These are phyloP conservation scores for Tamias sibiricus DNA, from an alignment of 2,113 vertebrate species.

Conservation along the genomic window DNA sequence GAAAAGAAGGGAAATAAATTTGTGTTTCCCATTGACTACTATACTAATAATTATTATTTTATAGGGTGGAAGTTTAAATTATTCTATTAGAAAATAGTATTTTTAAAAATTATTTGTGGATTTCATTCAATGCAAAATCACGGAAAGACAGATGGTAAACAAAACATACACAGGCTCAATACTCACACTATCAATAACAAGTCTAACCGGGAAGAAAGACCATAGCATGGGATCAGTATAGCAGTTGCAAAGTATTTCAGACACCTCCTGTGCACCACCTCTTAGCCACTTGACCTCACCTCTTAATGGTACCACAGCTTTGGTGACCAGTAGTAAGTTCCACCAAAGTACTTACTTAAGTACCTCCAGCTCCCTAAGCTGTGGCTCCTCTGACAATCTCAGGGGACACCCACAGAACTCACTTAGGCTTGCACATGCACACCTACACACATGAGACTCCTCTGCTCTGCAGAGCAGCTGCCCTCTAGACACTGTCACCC, in stretches of 20 bases:
- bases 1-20: neutral
- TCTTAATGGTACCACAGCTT: neutral
- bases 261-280: neutral
- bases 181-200: neutral
- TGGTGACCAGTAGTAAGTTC: neutral
- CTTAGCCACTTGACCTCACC: neutral
- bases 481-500: neutral
- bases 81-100: neutral
- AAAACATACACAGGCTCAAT: neutral
- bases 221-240: neutral
- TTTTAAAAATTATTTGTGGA: neutral
- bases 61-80: neutral
- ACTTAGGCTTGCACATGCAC: neutral
- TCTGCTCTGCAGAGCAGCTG: neutral
- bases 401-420: neutral
- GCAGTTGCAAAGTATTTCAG: neutral
- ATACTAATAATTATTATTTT: neutral
- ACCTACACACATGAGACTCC: neutral
- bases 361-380: neutral
- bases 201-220: neutral
- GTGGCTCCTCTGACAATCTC: neutral
- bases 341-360: neutral
- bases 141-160: neutral
- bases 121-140: neutral
- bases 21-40: neutral